Evolutionary conservation across 2,888 invertebrate species (phyloP).

Genomic region (Sisyra nigra): DNA sequence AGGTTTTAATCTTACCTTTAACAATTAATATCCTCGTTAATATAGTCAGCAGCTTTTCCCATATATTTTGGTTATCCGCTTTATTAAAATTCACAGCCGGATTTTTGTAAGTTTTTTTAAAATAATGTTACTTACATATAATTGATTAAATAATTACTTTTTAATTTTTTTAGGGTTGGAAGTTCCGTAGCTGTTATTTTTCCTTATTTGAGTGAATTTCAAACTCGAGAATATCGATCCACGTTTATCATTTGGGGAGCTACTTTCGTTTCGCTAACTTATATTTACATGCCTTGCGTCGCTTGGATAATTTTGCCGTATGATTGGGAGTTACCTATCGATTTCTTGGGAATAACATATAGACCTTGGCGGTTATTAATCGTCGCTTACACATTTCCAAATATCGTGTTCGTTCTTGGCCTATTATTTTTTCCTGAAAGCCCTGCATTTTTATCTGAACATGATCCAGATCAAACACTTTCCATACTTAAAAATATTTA

Average conservation of each 20-base stretch:
- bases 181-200: conserved; percentile 33
- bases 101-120: conserved; percentile 27
- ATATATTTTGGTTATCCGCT: conserved; percentile 33
- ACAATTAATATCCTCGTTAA: conserved; percentile 29
- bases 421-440: conserved; percentile 25
- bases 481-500: conserved; percentile 22
- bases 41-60: conserved; percentile 31
- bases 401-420: conserved; percentile 19
- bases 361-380: conserved; percentile 24
- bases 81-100: conserved; percentile 34
- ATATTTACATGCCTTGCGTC: conserved; percentile 23
- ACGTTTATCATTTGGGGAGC: conserved; percentile 26
- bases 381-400: conserved; percentile 22
- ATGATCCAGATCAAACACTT: conserved; percentile 21
- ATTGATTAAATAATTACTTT: too few relatives aligned
- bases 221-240: conserved; percentile 27
- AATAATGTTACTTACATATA: too few relatives aligned
- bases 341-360: conserved; percentile 27
- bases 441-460: conserved; percentile 25
- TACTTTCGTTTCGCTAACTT: conserved; percentile 24
- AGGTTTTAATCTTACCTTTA: conserved; percentile 27
- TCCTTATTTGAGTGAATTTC: conserved; percentile 36
- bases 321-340: conserved; percentile 25
- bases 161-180: conserved; percentile 24
- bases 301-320: conserved; percentile 25